Percentiles rank a stretch among this genome's conserved stretches.
Evolutionary conservation across 2,888 invertebrate species (phyloP).

Genomic region (Idaea straminata): DNA sequence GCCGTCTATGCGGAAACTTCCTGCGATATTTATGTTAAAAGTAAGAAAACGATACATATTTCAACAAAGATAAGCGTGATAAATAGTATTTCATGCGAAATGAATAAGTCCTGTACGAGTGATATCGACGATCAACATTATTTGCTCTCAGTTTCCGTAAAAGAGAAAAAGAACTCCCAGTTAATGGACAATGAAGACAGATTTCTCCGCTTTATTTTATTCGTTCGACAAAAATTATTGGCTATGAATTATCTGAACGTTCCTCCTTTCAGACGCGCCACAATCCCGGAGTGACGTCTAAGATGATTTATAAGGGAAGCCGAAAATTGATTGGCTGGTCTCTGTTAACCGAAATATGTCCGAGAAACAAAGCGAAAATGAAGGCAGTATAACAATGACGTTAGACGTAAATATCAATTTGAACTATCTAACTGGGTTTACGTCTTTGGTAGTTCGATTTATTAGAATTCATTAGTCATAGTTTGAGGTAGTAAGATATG

Average conservation of each 20-base stretch:
- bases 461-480: slow-evolving; percentile 31
- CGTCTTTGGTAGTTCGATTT: slow-evolving; percentile 26
- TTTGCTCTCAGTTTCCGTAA: not conserved
- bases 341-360: slow-evolving; percentile 56
- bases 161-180: slow-evolving; percentile 5
- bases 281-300: slow-evolving; percentile 48
- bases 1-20: slow-evolving; percentile 19
- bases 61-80: not conserved
- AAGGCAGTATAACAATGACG: slow-evolving; percentile 32
- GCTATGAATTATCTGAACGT: slow-evolving; percentile 47
- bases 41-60: slow-evolving; percentile 7
- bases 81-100: not conserved
- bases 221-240: slow-evolving; percentile 37
- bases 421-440: slow-evolving; percentile 36
- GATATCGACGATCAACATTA: not conserved
- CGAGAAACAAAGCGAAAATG: slow-evolving; percentile 51
- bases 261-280: slow-evolving; percentile 37
- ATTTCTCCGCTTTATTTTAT: slow-evolving; percentile 23
- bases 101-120: not conserved
- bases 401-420: slow-evolving; percentile 33
- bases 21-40: slow-evolving; percentile 10
- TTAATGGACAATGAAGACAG: slow-evolving; percentile 27
- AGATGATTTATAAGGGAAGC: slow-evolving; percentile 69
- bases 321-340: slow-evolving; percentile 66
- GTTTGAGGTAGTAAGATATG: slow-evolving; percentile 23